phyloP scores from a whole-genome alignment of 2,888 invertebrate species.

The Oscheius myriophilus region DNA sequence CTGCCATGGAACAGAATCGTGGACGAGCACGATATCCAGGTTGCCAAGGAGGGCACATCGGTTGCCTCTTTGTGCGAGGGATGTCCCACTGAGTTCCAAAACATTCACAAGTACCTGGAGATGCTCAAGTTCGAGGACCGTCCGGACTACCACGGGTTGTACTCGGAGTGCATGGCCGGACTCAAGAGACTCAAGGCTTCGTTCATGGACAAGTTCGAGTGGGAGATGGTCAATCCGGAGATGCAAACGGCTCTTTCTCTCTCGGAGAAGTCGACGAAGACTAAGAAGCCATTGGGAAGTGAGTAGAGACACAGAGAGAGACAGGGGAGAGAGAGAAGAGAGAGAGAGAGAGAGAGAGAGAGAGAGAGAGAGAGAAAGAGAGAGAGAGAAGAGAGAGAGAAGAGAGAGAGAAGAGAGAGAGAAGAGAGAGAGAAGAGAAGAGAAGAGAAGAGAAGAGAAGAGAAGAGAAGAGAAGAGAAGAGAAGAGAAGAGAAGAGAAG shows the following conservation, averaged over 20 bases:
- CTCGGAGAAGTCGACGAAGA: constrained; percentile 33
- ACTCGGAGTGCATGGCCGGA: constrained; percentile 45
- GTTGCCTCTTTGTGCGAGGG: constrained; percentile 35
- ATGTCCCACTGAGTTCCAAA: constrained; percentile 43
- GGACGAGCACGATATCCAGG: constrained; percentile 46
- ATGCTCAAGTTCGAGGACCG: constrained; percentile 36
- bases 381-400: too few species aligned
- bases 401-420: too few species aligned
- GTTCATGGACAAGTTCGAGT: constrained; percentile 42
- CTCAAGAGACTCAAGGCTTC: constrained; percentile 49
- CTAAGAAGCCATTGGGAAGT: constrained; percentile 39
- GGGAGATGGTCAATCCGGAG: constrained; percentile 40
- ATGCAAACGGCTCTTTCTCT: constrained; percentile 46
- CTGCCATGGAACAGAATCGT: constrained; percentile 46
- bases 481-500: too few species aligned
- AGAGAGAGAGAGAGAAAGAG: too few species aligned
- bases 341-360: background rate
- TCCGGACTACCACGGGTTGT: constrained; percentile 52
- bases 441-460: too few species aligned
- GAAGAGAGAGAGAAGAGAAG: too few species aligned
- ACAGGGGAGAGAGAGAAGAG: too few species aligned
- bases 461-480: too few species aligned
- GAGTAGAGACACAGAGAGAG: background rate
- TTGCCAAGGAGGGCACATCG: constrained; percentile 33
- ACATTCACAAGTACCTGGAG: constrained; percentile 44